Evolutionary conservation across 2,888 invertebrate genomes (phyloP).

Genomic region (Hesperia comma): DNA sequence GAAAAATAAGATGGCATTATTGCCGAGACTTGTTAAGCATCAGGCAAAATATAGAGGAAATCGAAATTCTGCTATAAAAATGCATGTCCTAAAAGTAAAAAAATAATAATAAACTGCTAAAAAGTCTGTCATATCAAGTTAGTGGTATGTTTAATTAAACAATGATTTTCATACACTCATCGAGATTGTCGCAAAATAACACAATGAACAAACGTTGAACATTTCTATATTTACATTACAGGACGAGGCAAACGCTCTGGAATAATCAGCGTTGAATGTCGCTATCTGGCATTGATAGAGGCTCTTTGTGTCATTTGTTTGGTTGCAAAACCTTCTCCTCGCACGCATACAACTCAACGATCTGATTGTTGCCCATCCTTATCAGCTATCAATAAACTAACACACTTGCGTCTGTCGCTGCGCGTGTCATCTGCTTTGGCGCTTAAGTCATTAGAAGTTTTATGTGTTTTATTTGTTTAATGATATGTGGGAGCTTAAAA

Average conservation of each 20-base stretch:
- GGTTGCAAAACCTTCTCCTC: slow-evolving; percentile 44
- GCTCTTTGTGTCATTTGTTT: slow-evolving; percentile 45
- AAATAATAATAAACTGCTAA: too few species aligned
- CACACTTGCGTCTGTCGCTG: slow-evolving; percentile 9
- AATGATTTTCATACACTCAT: not conserved
- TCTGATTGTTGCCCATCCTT: slow-evolving; percentile 42
- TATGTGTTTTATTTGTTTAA: not conserved
- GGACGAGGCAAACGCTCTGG: slow-evolving; percentile 38
- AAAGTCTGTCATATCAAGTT: too few species aligned
- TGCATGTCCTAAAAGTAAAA: too few species aligned
- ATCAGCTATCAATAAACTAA: slow-evolving; percentile 37
- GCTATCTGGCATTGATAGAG: slow-evolving; percentile 54
- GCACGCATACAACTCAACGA: slow-evolving; percentile 9
- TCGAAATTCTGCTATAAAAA: too few species aligned
- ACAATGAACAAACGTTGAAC: not conserved
- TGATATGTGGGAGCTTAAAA: too few species aligned
- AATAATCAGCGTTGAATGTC: slow-evolving; percentile 32
- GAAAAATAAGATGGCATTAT: too few species aligned
- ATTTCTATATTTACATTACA: slow-evolving; percentile 38
- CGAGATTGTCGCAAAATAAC: not conserved
- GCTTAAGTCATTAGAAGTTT: not conserved
- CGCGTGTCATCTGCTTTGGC: not conserved
- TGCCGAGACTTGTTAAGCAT: too few species aligned
- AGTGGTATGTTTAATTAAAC: not conserved
- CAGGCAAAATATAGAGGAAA: too few species aligned